Base-by-base conservation (phyloP, 2,113 vertebrate genomes). In the Silurus glanis region DNA sequence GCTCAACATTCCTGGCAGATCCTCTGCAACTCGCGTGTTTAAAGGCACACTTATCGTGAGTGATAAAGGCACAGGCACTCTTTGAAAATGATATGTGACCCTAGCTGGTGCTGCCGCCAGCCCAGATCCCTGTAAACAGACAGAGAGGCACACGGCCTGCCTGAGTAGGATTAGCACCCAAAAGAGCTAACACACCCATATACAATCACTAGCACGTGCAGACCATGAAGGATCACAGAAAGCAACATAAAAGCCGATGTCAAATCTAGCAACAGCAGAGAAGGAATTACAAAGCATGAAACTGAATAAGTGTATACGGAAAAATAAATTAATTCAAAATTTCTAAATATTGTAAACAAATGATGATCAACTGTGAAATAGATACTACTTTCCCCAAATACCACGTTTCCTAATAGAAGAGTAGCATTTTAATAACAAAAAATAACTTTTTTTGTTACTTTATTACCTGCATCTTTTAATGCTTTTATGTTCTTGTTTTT, bases 61-160 rank as follows among this genome's bases (percentile, higher is more conserved):
- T 86, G 92, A 92, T 85, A 87, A 84, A 47, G 88, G 91, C 89
- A 90, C 82, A 90, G 91, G 92, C 90, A 90, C 91, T 91, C 94
- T 95, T 95, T 94, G 93, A 94, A 95, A 95, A 92, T 91, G 94
- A 94, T 94, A 92, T 87, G 92, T 83, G 90, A 87, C 88, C 88
- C 89, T 88, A 90, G 90, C 88, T 92, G 91, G 93, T 92, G 92
- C 89, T 87, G 90, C 92, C 92, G 92, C 93, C 93, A 93, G 91
- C 61, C 92, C 58, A 92, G 92, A 94, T 93, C 94, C 90, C 92
- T 89, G 90, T 89, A 93, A 93, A 93, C 91, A 87, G 89, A 86
- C 91, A 89, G 84, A 89, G 88, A 87, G 91, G 90, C 93, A 90
- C 92, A 91, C 92, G 90, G 90, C 89, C 91, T 90, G 91, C 87